These are phyloP conservation scores for Taxidea taxus DNA, from an alignment of 2,113 vertebrate species.

Conservation along the genomic window DNA sequence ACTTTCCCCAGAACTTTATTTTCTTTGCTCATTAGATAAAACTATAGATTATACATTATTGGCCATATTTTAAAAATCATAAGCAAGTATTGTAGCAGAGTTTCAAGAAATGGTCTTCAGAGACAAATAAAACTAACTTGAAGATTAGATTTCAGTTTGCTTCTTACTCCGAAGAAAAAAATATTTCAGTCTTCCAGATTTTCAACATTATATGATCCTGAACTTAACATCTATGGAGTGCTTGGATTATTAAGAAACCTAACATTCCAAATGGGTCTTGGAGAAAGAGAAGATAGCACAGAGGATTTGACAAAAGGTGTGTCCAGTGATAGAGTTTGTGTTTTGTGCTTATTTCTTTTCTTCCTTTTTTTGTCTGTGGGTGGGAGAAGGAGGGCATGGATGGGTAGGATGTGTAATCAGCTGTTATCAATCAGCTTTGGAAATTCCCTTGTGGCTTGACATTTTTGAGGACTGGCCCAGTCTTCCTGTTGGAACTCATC, in stretches of 20 bases:
- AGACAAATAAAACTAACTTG: background rate
- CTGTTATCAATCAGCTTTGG: conserved; percentile 63
- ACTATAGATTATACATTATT: background rate
- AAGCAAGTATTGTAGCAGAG: background rate
- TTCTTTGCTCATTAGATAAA: conserved; percentile 3
- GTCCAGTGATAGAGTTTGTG: background rate
- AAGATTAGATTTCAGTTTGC: background rate
- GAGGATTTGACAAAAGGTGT: background rate
- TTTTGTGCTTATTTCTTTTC: background rate
- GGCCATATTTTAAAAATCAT: background rate
- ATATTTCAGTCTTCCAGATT: background rate
- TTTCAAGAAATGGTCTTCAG: background rate
- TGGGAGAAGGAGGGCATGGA: background rate
- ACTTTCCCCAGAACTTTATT: background rate
- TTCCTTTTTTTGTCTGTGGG: background rate
- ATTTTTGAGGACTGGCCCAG: conserved; percentile 50
- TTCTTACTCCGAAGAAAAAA: background rate
- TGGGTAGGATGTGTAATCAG: conserved; percentile 50
- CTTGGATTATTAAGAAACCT: background rate
- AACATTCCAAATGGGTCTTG: background rate
- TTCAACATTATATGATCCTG: background rate
- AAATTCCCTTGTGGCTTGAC: conserved; percentile 60
- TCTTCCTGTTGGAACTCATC: conserved; percentile 51
- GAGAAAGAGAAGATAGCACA: background rate
- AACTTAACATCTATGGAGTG: background rate